Conservation (phyloP, 2,888 invertebrate species). For the Tinea semifulvella region DNA sequence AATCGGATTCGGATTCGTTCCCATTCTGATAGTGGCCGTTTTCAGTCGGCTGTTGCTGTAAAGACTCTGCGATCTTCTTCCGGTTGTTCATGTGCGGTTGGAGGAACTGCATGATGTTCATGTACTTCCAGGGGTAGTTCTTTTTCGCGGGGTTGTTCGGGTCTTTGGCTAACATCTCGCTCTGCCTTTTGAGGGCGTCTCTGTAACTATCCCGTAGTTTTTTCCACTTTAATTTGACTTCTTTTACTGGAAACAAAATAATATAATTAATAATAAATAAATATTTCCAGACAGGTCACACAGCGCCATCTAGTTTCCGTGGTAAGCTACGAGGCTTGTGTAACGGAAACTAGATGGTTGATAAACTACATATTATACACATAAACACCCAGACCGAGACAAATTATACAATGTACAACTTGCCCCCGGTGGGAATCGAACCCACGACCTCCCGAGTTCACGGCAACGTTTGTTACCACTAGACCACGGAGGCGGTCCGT, state of each 20-base stretch:
- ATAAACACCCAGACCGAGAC: too few relatives aligned
- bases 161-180: constrained; percentile 42
- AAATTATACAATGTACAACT: too few relatives aligned
- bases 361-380: too few relatives aligned
- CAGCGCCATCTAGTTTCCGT: too few relatives aligned
- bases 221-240: constrained; percentile 57
- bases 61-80: constrained; percentile 34
- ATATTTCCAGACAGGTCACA: too few relatives aligned
- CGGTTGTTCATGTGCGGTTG: constrained; percentile 57
- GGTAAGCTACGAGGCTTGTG: too few relatives aligned
- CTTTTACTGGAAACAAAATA: constrained; percentile 42
- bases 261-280: too few relatives aligned
- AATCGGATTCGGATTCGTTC: constrained; percentile 25
- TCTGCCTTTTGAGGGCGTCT: constrained; percentile 53
- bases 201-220: constrained; percentile 58
- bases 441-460: too few relatives aligned
- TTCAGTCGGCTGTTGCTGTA: constrained; percentile 5
- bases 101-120: constrained; percentile 52
- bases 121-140: constrained; percentile 53
- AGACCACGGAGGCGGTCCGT: too few relatives aligned
- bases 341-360: too few relatives aligned
- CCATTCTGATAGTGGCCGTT: constrained; percentile 26
- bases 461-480: too few relatives aligned
- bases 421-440: too few relatives aligned
- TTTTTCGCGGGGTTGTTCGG: constrained; percentile 32